phyloP scores from a whole-genome alignment of 2,113 vertebrate genomes.

The Pituophis catenifer region DNA sequence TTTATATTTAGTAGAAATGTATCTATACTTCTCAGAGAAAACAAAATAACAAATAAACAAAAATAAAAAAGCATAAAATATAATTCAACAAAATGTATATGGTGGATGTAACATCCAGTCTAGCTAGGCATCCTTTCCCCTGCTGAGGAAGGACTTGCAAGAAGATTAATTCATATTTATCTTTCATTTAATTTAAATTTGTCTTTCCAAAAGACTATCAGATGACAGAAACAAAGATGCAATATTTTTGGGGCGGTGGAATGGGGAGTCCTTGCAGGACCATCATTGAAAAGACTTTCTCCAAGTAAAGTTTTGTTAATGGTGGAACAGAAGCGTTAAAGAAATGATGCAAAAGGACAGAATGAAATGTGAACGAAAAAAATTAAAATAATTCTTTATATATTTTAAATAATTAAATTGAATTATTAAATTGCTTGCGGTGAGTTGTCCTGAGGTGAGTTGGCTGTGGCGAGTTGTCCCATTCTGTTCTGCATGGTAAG shows the following conservation, averaged over 20 bases:
- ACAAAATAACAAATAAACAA: not conserved
- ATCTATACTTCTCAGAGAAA: not conserved
- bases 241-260: not conserved
- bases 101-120: not conserved
- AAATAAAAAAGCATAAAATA: not conserved
- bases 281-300: not conserved
- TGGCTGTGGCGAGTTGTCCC: too few relatives aligned
- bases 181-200: not conserved
- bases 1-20: not conserved
- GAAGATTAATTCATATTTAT: not conserved
- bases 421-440: too few relatives aligned
- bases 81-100: not conserved
- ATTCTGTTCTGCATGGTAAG: not conserved
- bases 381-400: too few relatives aligned
- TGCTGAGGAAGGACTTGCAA: not conserved
- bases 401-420: too few relatives aligned
- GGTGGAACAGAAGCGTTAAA: too few relatives aligned
- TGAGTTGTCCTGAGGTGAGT: too few relatives aligned
- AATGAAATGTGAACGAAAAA: too few relatives aligned
- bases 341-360: too few relatives aligned
- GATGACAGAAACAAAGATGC: not conserved
- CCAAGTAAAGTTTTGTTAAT: not conserved
- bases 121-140: not conserved
- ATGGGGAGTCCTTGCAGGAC: not conserved
- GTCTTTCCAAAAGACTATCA: not conserved